Base-by-base conservation (phyloP, 2,113 vertebrate species). In the Mormoops blainvillei region DNA sequence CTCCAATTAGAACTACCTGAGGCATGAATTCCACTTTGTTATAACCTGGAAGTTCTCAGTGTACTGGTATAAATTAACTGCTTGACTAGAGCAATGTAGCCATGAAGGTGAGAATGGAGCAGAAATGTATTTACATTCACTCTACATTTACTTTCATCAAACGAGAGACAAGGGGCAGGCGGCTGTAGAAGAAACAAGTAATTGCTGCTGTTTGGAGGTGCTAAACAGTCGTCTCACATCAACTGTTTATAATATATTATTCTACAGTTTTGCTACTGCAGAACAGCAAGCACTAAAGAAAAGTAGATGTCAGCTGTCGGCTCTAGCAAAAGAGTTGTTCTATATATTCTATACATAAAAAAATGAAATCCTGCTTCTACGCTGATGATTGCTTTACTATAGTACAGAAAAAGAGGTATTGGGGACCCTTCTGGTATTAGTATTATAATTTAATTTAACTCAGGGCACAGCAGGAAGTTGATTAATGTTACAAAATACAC, bases 361-460 rank as follows among this genome's bases (percentile, higher is more conserved):
- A 63, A 58, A 50, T 58, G 89, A 83, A 89, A 74, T 45, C 9
- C 50, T 92, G 48, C n/a, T 81, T 87, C 33, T 68, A 67, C 33
- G 58, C 18, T 81, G 48, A 92, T 63, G 68, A 95, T 71, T 92
- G 33, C 10, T 89, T 88, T 65, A 68, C 73, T 93, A 95, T 89
- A 68, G 33, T 43, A 65, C 16, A 2, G 67, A 96, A 43, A 50
- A 91, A 86, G 24, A 91, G 38, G 7, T 84, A 43, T 74, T 76
- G 50, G 36, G 81, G 38, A 84, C 65, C 19, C 58, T 94, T 89
- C 77, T 92, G 56, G 83, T 91, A 94, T 93, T 93, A 70, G 71
- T 91, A 82, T 93, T 76, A 76, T 96, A 96, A 95, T 96, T 97
- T 96, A 97, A 97, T 96, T 97, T 95, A 92, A 96, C 58, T 89